phyloP scores from a whole-genome alignment of 2,888 invertebrate genomes.

The Melolontha melolontha region DNA sequence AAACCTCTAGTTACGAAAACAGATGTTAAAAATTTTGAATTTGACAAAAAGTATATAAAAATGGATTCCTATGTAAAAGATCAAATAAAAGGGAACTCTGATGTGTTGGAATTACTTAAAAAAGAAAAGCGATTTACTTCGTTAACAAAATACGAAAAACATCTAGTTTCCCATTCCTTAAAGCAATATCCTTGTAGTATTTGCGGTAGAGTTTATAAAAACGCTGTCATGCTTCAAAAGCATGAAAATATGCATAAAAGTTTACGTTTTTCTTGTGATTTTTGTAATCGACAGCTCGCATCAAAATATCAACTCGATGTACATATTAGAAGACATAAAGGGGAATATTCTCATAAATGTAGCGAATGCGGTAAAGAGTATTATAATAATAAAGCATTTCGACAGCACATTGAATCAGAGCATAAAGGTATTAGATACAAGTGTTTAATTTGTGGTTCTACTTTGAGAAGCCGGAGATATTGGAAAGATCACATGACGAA shows the following conservation, averaged over 20 bases:
- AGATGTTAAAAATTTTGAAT: constrained; percentile 31
- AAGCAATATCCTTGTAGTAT: constrained; percentile 21
- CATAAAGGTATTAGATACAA: constrained; percentile 48
- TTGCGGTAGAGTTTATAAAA: constrained; percentile 36
- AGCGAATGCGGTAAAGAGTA: constrained; percentile 51
- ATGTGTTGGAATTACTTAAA: not conserved
- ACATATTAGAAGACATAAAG: constrained; percentile 40
- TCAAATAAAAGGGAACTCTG: constrained; percentile 6
- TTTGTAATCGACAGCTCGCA: constrained; percentile 44
- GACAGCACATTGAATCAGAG: constrained; percentile 46
- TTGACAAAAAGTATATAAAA: constrained; percentile 19
- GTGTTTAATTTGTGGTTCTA: constrained; percentile 47
- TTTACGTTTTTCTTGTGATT: constrained; percentile 29
- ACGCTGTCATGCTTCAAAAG: constrained; percentile 38
- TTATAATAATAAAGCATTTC: constrained; percentile 41
- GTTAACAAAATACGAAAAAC: constrained; percentile 4
- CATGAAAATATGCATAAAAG: constrained; percentile 34
- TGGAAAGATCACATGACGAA: constrained; percentile 47
- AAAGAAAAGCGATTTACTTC: constrained; percentile 12
- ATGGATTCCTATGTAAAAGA: constrained; percentile 13
- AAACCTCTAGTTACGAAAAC: not conserved
- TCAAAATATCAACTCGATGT: constrained; percentile 38
- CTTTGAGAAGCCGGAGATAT: constrained; percentile 47
- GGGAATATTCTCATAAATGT: constrained; percentile 40
- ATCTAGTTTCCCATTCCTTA: constrained; percentile 1